phyloP scores from a whole-genome alignment of 2,888 invertebrate genomes.

The Halocaridina rubra region DNA sequence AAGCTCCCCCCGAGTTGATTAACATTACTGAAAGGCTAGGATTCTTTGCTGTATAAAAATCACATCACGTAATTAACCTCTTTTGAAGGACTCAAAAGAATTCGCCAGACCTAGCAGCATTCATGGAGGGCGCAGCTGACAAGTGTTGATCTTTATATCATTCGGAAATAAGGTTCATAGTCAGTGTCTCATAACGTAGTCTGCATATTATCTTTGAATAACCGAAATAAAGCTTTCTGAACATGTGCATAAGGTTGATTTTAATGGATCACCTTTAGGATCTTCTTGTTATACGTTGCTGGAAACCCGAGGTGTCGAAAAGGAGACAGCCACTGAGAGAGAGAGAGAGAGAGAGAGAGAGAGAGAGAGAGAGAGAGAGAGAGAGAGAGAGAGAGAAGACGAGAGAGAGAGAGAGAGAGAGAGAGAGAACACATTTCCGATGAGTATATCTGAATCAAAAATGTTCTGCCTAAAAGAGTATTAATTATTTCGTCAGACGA shows the following conservation, averaged over 20 bases:
- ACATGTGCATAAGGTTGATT: neutral
- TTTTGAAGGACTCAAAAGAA: slow-evolving; percentile 52
- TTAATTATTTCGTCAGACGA: slow-evolving; percentile 40
- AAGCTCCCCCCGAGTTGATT: slow-evolving; percentile 39
- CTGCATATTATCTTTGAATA: too few species aligned
- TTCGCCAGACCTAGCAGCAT: slow-evolving; percentile 52
- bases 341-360: neutral
- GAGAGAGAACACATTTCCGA: too few species aligned
- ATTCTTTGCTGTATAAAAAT: slow-evolving; percentile 59
- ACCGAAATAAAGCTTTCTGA: too few species aligned
- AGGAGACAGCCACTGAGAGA: too few species aligned
- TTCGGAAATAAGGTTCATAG: neutral
- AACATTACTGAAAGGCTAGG: slow-evolving; percentile 53
- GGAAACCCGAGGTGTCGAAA: neutral
- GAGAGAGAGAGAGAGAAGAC: neutral
- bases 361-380: neutral
- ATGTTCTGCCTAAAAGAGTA: slow-evolving; percentile 45
- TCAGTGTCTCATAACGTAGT: too few species aligned
- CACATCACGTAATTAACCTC: slow-evolving; percentile 60
- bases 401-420: neutral
- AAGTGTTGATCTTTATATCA: neutral
- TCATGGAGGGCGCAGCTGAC: slow-evolving; percentile 6
- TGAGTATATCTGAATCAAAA: slow-evolving; percentile 46
- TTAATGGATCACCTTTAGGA: neutral
- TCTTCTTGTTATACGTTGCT: neutral